Conservation (phyloP, 1,140 invertebrate species). For the Trinorchestia longiramus region DNA sequence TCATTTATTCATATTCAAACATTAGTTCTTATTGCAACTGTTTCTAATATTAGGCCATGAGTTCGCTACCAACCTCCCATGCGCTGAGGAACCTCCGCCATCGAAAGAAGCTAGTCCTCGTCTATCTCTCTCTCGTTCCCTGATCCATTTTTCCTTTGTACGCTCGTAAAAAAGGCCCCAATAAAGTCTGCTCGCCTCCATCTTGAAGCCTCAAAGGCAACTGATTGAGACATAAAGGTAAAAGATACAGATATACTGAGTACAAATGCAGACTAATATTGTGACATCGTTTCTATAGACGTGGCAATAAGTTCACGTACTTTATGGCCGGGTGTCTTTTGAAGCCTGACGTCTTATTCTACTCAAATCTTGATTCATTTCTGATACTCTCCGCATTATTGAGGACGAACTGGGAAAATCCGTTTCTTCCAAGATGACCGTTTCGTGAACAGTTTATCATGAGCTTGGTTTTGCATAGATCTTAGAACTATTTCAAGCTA, state of each 20-base stretch:
- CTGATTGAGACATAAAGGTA: slow-evolving; percentile 55
- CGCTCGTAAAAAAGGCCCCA: slow-evolving; percentile 38
- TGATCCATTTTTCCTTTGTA: slow-evolving; percentile 42
- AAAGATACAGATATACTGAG: slow-evolving; percentile 46
- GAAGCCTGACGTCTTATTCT: slow-evolving; percentile 45
- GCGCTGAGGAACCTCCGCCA: not conserved
- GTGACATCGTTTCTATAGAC: slow-evolving; percentile 54
- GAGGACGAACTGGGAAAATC: not conserved
- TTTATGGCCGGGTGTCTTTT: slow-evolving; percentile 47
- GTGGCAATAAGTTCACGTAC: slow-evolving; percentile 39
- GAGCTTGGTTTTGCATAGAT: not conserved
- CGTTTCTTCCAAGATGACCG: not conserved
- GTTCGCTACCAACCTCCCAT: not conserved
- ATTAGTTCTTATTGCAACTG: not conserved
- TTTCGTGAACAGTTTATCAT: not conserved
- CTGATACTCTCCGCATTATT: slow-evolving; percentile 14
- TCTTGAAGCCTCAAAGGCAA: slow-evolving; percentile 43
- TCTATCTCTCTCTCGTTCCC: not conserved
- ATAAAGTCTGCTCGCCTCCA: slow-evolving; percentile 42
- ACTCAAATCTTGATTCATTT: slow-evolving; percentile 47
- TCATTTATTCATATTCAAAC: not conserved
- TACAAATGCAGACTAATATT: slow-evolving; percentile 54
- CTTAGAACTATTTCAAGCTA: not conserved
- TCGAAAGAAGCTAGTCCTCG: not conserved
- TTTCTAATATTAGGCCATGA: not conserved